Conservation (phyloP, 2,113 vertebrate species). For the Bubo bubo region DNA sequence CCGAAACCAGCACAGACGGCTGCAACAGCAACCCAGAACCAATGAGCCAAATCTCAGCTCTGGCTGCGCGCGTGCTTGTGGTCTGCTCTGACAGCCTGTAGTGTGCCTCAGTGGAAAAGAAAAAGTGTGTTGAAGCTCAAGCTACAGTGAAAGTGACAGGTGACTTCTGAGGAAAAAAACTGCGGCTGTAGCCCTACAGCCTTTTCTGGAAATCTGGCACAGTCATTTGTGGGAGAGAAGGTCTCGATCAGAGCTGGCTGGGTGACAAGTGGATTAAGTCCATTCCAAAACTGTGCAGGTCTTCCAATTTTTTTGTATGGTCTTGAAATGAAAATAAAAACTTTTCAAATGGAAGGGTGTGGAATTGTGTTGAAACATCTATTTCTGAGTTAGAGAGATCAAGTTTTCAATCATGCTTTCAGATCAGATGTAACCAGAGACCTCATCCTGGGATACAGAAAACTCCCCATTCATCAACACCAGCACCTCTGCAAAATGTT, state of each 20-base stretch:
- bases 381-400: constrained; percentile 24
- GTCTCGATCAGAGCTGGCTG: background rate
- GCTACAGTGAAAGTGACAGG: background rate
- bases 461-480: background rate
- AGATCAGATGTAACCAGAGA: background rate
- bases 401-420: background rate
- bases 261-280: background rate
- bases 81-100: background rate
- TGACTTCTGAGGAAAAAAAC: background rate
- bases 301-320: background rate
- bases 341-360: background rate
- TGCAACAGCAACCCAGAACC: background rate
- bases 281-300: background rate
- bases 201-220: background rate
- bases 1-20: background rate
- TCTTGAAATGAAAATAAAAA: constrained; percentile 32
- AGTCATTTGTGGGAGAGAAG: background rate
- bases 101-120: background rate
- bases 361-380: constrained; percentile 55
- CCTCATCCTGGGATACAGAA: background rate
- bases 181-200: background rate
- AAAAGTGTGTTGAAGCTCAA: background rate
- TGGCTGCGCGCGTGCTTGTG: accelerated
- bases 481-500: background rate
- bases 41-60: background rate